Base-by-base conservation (phyloP, 2,797 vertebrate genomes). In the Semaprochilodus insignis region DNA sequence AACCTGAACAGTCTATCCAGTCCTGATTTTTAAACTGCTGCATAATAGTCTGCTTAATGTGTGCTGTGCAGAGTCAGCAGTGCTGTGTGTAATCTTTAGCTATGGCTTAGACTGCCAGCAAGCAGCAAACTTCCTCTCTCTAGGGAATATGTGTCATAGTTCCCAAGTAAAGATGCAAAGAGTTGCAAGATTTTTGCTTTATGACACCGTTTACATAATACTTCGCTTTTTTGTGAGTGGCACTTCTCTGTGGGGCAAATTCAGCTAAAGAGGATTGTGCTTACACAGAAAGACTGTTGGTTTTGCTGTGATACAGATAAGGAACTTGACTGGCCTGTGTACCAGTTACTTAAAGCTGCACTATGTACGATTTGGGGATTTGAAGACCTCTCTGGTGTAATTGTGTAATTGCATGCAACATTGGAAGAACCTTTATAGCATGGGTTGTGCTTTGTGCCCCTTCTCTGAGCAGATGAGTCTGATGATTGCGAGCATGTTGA, bases 61-160 rank as follows among this genome's bases (percentile, higher is more conserved):
- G 40, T 76, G 60, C 55, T 72, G 62, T 82, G 76, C 77, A 44
- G 63, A 85, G 63, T 88, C 86, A 88, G 82, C 82, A 52, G 36
- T 62, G 25, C 25, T 40, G 48, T 48, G 77, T 84, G 59, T 84
- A 81, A 85, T 83, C 65, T 88, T 83, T 86, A 83, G 85, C 63
- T 77, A 70, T 21, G 31, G 48, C 67, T 70, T 10, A 57, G 27
- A 36, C 67, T 59, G 44, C 0, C 5, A 21, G n/a, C 5, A 69
- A 25, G 55, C 65, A 63, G 57, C 48, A 66, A 60, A 82, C 74
- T 11, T 40, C 17, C 21, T 25, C 57, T 34, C 25, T 73, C 67
- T 51, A 40, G 25, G 78, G 59, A 73, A n/a, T 34, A 36, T 36
- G 44, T 21, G 40, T n/a, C 36, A n/a, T 14, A 72, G 15, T 17